A percentile compares a stretch with the other conserved stretches of the same genome.
These are phyloP conservation scores for Plutella xylostella DNA, from an alignment of 2,888 invertebrate genomes.

Conservation along the genomic window DNA sequence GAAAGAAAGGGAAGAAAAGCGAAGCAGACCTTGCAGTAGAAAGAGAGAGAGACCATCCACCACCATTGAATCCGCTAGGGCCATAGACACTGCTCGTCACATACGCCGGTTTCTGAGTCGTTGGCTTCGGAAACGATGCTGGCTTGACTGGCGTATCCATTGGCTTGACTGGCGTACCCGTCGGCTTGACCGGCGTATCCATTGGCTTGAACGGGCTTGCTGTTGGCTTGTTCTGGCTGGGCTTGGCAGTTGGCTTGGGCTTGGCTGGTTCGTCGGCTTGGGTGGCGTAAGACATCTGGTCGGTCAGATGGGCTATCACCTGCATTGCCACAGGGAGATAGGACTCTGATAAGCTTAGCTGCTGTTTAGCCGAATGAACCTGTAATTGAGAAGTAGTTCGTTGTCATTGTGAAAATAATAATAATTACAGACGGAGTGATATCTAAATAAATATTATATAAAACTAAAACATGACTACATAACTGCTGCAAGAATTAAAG, in stretches of 20 bases:
- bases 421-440: no score
- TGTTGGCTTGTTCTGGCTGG: constrained; percentile 24
- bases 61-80: constrained; percentile 9
- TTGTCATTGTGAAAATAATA: no score
- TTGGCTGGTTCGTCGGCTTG: constrained; percentile 33
- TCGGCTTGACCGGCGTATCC: constrained; percentile 20
- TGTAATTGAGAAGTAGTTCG: constrained; percentile 26
- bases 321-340: constrained; percentile 78
- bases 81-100: constrained; percentile 13
- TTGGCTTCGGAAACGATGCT: not conserved
- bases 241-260: constrained; percentile 15
- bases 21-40: constrained; percentile 32
- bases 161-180: no score
- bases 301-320: constrained; percentile 71
- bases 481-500: no score
- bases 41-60: constrained; percentile 36
- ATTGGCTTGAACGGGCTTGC: constrained; percentile 21
- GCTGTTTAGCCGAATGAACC: constrained; percentile 50
- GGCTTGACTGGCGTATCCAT: constrained; percentile 25
- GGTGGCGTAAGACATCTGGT: constrained; percentile 69
- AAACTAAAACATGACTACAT: no score
- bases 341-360: constrained; percentile 68
- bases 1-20: no score
- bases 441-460: no score
- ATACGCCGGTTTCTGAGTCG: constrained; percentile 13